Evolutionary conservation across 2,113 vertebrate species (phyloP).

Genomic region (Chlorodrepanis virens): DNA sequence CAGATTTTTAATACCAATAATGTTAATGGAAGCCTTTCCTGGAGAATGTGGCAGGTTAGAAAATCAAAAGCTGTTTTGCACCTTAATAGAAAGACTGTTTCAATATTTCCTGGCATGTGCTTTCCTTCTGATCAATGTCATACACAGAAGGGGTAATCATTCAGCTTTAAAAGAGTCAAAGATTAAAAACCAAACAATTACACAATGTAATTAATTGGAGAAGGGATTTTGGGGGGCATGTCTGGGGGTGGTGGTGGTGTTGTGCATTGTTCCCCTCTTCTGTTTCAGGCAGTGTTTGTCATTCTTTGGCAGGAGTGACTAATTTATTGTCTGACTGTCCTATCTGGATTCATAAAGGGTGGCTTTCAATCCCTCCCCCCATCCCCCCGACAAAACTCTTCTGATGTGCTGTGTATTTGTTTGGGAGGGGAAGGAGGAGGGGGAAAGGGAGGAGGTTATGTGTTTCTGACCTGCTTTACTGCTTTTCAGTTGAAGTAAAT

Average conservation of each 20-base stretch:
- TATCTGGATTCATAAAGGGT: not conserved
- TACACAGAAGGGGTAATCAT: not conserved
- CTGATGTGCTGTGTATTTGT: constrained; percentile 35
- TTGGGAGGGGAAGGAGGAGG: not conserved
- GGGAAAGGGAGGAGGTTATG: constrained; percentile 12
- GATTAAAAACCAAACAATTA: not conserved
- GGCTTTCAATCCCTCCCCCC: not conserved
- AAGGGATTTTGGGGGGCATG: not conserved
- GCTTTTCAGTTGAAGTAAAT: constrained; percentile 63
- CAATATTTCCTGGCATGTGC: not conserved
- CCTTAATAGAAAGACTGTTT: not conserved
- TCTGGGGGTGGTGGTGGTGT: not conserved
- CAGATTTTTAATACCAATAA: not conserved
- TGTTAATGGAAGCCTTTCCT: not conserved
- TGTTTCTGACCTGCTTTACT: constrained; percentile 57
- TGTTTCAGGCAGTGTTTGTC: not conserved
- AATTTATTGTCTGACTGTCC: constrained; percentile 44
- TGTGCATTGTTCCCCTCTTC: not conserved
- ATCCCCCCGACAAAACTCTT: not conserved
- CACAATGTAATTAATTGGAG: not conserved
- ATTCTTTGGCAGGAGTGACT: constrained; percentile 1
- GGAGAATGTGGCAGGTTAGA: not conserved
- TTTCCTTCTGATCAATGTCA: constrained; percentile 26
- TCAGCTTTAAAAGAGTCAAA: constrained; percentile 26
- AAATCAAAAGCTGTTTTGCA: not conserved